phyloP scores from a whole-genome alignment of 2,888 invertebrate genomes.

The Entomobrya proxima region DNA sequence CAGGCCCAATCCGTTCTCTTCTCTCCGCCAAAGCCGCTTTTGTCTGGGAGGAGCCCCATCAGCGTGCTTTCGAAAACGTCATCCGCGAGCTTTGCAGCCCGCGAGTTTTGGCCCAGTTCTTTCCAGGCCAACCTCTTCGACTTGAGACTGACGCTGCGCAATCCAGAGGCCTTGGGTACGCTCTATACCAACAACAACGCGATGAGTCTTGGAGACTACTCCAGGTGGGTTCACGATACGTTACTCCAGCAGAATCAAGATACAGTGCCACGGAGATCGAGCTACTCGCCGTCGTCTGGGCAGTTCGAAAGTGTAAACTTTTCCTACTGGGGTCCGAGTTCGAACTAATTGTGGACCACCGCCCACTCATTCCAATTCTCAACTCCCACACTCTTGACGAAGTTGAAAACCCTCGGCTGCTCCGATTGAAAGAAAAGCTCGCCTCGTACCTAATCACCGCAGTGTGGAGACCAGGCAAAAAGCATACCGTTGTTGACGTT shows the following conservation, averaged over 20 bases:
- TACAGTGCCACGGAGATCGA: slow-evolving; percentile 29
- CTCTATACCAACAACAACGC: not conserved
- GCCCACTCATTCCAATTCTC: slow-evolving; percentile 1
- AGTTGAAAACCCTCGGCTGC: not conserved
- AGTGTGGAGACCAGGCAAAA: slow-evolving; percentile 11
- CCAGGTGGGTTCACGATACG: not conserved
- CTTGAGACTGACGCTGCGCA: slow-evolving; percentile 28
- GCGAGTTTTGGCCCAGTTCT: slow-evolving; percentile 6
- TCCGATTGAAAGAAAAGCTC: slow-evolving; percentile 14
- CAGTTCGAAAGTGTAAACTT: not conserved
- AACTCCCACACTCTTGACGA: slow-evolving; percentile 17
- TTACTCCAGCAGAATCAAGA: slow-evolving; percentile 2
- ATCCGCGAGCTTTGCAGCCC: slow-evolving; percentile 13
- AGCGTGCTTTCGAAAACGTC: slow-evolving; percentile 9
- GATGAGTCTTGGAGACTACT: not conserved
- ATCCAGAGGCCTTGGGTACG: slow-evolving; percentile 3
- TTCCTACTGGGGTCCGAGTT: slow-evolving; percentile 16
- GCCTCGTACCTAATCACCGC: not conserved
- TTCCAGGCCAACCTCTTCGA: not conserved
- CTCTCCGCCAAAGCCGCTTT: slow-evolving; percentile 9
- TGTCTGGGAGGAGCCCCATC: slow-evolving; percentile 17
- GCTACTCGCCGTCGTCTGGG: slow-evolving; percentile 4
- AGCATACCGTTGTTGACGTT: slow-evolving; percentile 37
- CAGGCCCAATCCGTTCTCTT: slow-evolving; percentile 6
- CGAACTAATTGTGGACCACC: slow-evolving; percentile 20